Evolutionary conservation across 2,797 vertebrate species (phyloP).

Genomic region (Falco concolor): DNA sequence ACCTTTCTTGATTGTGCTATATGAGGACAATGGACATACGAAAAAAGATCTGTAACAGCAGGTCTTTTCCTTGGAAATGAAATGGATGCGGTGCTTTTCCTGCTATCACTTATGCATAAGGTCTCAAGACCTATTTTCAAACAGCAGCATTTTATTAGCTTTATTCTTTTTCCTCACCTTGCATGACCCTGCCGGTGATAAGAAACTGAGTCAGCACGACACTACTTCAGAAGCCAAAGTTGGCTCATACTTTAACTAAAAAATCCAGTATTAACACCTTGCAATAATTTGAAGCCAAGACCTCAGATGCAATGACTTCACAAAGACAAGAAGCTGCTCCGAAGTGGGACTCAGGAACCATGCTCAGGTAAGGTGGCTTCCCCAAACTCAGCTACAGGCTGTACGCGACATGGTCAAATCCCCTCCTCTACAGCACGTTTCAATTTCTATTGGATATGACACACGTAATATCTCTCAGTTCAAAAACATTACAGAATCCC

Average conservation of each 20-base stretch:
- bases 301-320: background rate
- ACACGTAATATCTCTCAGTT: background rate
- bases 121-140: background rate
- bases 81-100: background rate
- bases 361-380: background rate
- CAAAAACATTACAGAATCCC: background rate
- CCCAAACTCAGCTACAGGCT: background rate
- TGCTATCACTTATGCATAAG: background rate
- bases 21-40: background rate
- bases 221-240: background rate
- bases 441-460: background rate
- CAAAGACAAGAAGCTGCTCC: background rate
- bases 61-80: background rate
- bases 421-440: accelerated
- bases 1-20: background rate
- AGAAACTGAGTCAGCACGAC: background rate
- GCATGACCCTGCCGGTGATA: background rate
- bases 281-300: background rate
- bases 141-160: background rate
- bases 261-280: background rate
- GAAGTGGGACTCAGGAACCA: background rate
- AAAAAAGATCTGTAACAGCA: background rate
- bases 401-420: accelerated
- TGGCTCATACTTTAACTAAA: background rate
- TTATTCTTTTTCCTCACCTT: background rate